Evolutionary conservation across 2,797 vertebrate species (phyloP), one percentile per base, ranked within the genome.

Genomic region (Champsocephalus gunnari): DNA sequence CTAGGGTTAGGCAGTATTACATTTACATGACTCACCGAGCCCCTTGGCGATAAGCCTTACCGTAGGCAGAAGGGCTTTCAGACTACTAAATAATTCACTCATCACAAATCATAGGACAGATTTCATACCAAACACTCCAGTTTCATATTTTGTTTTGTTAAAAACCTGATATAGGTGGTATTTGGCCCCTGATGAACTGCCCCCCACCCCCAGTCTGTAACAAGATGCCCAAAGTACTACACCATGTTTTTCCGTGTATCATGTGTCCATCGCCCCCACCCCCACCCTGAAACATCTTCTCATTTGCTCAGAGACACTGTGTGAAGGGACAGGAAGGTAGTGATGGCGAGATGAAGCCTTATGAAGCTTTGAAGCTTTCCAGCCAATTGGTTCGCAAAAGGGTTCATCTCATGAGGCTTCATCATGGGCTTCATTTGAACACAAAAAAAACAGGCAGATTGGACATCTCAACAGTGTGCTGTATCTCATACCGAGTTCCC

Each of bases 51-150:
- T 88, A 78, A 71, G 73, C 68, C 55, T 90, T 88, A 89, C 85
- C 57, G 74, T 87, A 91, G 87, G 79, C 75, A 79, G 73, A 79
- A 14, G 63, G 75, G 88, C 90, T 92, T 88, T 92, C 91, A 92
- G 89, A 91, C 91, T 92, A 87, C 89, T 92, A 91, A 92, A 93
- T 93, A 84, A 93, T 93, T 92, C 89, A 93, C 79, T 66, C 8
- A 77, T 90, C 83, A 87, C 79, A 90, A 92, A 88, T 90, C 85
- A 89, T 84, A 72, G 84, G 54, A 72, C 75, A 79, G 79, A 90
- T 90, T 90, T 88, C 83, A 89, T 79, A 72, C 69, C 82, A 80
- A 66, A 79, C 71, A 81, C 77, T 90, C 82, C 67, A 80, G 86
- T 92, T 91, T 93, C 89, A 87, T 86, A 85, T 89, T 89, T 86